Percentiles rank a stretch among this genome's conserved stretches.
These are phyloP conservation scores for Dynastes hyllus DNA, from an alignment of 2,888 invertebrate genomes.

Conservation along the genomic window DNA sequence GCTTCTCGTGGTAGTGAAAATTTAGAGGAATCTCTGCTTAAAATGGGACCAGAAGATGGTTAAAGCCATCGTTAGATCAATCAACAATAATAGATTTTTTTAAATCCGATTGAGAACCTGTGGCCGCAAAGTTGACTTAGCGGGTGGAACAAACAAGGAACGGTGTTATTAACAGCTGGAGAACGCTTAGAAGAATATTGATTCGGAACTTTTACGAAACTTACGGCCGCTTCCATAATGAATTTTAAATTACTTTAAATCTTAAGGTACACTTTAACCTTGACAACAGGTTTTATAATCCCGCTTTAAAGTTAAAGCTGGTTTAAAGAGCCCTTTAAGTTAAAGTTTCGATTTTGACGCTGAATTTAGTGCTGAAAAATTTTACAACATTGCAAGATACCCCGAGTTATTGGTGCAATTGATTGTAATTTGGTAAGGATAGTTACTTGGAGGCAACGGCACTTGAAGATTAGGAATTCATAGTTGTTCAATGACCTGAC, in stretches of 20 bases:
- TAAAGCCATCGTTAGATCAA: no score
- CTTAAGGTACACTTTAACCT: slow-evolving; percentile 25
- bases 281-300: slow-evolving; percentile 13
- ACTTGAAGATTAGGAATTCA: slow-evolving; percentile 59
- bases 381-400: slow-evolving; percentile 44
- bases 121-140: no score
- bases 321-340: background rate
- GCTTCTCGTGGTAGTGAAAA: no score
- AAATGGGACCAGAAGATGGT: no score
- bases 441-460: slow-evolving; percentile 51
- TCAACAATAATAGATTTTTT: no score
- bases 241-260: background rate
- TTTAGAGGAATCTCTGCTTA: no score
- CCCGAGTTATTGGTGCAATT: slow-evolving; percentile 48
- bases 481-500: slow-evolving; percentile 60
- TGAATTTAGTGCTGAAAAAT: slow-evolving; percentile 11
- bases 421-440: slow-evolving; percentile 54
- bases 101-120: no score
- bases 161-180: no score
- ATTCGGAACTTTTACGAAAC: no score
- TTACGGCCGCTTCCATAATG: slow-evolving; percentile 20
- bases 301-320: slow-evolving; percentile 11
- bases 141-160: no score
- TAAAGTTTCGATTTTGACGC: background rate
- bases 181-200: no score